Conservation (phyloP, 2,113 vertebrate genomes). For the Brachirus orientalis region DNA sequence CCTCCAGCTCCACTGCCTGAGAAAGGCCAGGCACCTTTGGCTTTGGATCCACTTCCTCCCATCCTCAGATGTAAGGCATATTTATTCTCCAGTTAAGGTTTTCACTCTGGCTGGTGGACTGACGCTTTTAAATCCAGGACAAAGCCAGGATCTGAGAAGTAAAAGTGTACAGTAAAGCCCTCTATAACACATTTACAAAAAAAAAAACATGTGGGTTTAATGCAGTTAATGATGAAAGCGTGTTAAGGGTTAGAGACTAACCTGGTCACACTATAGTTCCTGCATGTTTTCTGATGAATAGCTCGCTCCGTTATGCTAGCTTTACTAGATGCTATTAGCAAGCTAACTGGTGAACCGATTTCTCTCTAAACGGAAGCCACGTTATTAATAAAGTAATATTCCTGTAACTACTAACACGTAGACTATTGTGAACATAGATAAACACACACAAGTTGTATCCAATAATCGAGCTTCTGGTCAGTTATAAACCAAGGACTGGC, state of each 20-base stretch:
- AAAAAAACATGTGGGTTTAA: no score
- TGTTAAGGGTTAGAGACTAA: background rate
- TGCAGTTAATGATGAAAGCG: background rate
- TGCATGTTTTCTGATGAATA: background rate
- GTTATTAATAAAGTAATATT: background rate
- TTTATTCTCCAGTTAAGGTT: constrained; percentile 53
- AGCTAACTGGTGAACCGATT: background rate
- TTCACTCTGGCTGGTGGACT: constrained; percentile 37
- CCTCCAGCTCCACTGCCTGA: constrained; percentile 79
- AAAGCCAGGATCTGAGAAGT: constrained; percentile 42
- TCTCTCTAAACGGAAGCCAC: background rate
- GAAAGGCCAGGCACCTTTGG: constrained; percentile 91
- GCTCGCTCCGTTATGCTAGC: constrained; percentile 11
- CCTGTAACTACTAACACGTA: accelerated
- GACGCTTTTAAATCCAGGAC: constrained; percentile 27
- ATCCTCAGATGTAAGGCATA: constrained; percentile 85
- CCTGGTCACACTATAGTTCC: background rate
- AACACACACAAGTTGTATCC: background rate
- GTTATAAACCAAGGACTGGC: no score
- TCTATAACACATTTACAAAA: no score
- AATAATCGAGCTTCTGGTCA: background rate
- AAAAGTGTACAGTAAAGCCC: background rate
- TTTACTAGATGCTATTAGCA: constrained; percentile 25
- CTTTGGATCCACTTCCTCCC: constrained; percentile 92
- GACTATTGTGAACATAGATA: background rate